Evolutionary conservation across 2,113 vertebrate species (phyloP).

Genomic region (Tauraco erythrolophus): DNA sequence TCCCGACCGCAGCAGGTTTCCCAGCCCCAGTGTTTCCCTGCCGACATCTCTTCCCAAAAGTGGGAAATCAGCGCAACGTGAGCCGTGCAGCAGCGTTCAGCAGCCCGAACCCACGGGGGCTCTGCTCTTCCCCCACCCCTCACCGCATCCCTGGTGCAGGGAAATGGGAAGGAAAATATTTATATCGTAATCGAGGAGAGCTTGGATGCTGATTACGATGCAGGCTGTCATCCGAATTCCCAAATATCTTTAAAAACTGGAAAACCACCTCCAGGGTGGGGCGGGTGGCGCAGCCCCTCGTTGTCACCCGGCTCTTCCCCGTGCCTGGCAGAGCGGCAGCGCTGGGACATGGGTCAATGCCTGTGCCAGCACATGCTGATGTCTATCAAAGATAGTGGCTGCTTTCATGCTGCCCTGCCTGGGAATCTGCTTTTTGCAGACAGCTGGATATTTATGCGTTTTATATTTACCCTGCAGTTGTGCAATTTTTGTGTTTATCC

Average conservation of each 20-base stretch:
- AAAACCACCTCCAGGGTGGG: neutral
- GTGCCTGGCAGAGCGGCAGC: neutral
- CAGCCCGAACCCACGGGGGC: neutral
- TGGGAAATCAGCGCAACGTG: neutral
- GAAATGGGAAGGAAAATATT: neutral
- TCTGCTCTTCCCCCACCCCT: neutral
- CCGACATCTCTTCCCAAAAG: slow-evolving; percentile 2
- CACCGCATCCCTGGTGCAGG: accelerated
- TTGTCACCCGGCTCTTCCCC: neutral
- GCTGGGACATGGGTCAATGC: neutral
- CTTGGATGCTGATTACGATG: accelerated
- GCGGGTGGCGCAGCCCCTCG: neutral
- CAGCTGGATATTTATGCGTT: slow-evolving; percentile 84
- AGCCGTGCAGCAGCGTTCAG: neutral
- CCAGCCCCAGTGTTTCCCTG: neutral
- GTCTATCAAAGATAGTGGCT: slow-evolving; percentile 74
- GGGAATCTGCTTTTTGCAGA: slow-evolving; percentile 52
- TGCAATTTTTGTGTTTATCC: slow-evolving; percentile 1
- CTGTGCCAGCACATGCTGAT: slow-evolving; percentile 63
- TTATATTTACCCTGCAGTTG: slow-evolving; percentile 63
- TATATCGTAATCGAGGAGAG: neutral
- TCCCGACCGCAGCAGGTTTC: neutral
- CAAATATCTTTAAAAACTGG: neutral
- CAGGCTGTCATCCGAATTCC: neutral
- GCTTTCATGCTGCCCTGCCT: neutral